Evolutionary conservation across 64 coral and sea anemone genomes (phyloP), one percentile per base, ranked within the genome.

Genomic region (Catalaphyllia jardinei): DNA sequence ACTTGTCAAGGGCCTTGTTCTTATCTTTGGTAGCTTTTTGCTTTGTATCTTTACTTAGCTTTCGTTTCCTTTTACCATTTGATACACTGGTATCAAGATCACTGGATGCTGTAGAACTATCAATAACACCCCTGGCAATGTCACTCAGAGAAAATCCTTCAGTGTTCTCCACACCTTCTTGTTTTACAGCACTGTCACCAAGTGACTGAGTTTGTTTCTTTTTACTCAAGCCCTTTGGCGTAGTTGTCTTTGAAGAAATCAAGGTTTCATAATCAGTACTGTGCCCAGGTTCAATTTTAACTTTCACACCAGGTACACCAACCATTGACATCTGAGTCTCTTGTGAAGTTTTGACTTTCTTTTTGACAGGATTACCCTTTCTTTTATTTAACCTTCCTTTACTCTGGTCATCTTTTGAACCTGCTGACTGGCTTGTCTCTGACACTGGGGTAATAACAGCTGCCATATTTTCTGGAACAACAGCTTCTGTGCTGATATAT

Each of bases 311-410:
- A 4, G 24, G 8, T 28, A 15, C 78, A 31, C 24, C 16, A 10
- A 61, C 28, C 15, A 10, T 29, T 28, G 78, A 8, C 4, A 29
- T 24, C 24, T 22, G 62, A 29, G 24, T 18, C 28, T 85, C 8
- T 25, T 85, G 20, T 25, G 64, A 10, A 4, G 35, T 25, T 17
- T 10, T 42, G 22, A 71, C 13, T n/a, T 85, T 85, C 31, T 61
- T 83, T 52, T 85, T 85, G 10, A 85, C 35, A 50, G 81, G 81
- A 52, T 85, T 85, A 67, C 81, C 38, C 61, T 85, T 85, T 10
- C 38, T 61, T 71, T 42, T 85, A 85, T 65, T 51, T 14, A 65
- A 15, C 33, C n/a, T 85, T 22, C 38, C 62, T 63, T 71, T 17
- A 28, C 27, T 38, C 5, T 71, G 42, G 3, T 85, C 63, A 4